phyloP scores from a whole-genome alignment of 2,888 invertebrate species.

The Idaea aversata region DNA sequence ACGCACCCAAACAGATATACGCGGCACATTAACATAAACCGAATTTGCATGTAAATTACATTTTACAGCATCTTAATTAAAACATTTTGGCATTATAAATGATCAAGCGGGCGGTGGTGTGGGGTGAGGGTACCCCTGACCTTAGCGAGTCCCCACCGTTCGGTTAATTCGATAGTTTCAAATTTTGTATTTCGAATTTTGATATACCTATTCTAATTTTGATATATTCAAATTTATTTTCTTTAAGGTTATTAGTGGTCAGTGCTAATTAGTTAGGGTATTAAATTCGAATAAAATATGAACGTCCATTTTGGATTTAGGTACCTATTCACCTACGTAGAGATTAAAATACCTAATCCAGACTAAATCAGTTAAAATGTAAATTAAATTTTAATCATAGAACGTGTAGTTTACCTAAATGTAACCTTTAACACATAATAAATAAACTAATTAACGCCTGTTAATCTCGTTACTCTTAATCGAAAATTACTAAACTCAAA shows the following conservation, averaged over 20 bases:
- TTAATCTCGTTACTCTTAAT: background rate
- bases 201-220: constrained; percentile 2
- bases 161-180: constrained; percentile 67
- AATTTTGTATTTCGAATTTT: constrained; percentile 33
- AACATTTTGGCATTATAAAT: constrained; percentile 82
- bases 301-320: constrained; percentile 1
- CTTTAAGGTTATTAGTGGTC: background rate
- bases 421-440: background rate
- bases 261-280: background rate
- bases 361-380: background rate
- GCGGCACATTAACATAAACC: constrained; percentile 81
- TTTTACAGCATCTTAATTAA: constrained; percentile 82
- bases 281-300: background rate
- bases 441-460: background rate
- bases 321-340: background rate
- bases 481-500: background rate
- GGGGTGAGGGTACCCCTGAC: constrained; percentile 63
- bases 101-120: constrained; percentile 70
- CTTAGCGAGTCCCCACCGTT: constrained; percentile 51
- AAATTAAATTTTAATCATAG: background rate
- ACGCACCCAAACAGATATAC: constrained; percentile 81
- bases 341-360: background rate
- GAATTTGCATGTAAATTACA: constrained; percentile 82
- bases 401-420: background rate
- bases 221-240: constrained; percentile 13